phyloP scores from a whole-genome alignment of 2,797 vertebrate species.

The Rhinatrema bivittatum region DNA sequence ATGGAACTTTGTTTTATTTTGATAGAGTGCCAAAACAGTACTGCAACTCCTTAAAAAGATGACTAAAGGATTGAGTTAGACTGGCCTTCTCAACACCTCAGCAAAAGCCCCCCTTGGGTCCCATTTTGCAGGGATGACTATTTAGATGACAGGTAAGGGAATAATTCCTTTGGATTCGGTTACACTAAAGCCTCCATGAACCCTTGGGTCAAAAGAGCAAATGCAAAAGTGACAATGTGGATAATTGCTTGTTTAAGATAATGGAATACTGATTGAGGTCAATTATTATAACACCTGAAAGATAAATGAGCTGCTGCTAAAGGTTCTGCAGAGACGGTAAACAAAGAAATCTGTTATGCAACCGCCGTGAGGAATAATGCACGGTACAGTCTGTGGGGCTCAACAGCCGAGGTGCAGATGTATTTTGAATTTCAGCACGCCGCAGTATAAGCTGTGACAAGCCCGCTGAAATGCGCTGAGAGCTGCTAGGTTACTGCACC shows the following conservation, averaged over 20 bases:
- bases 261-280: constrained; percentile 88
- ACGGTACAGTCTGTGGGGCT: constrained; percentile 1
- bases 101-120: constrained; percentile 76
- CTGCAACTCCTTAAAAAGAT: constrained; percentile 65
- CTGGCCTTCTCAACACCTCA: constrained; percentile 69
- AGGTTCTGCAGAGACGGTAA: constrained; percentile 52
- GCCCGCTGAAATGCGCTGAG: too few species aligned
- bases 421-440: too few species aligned
- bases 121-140: constrained; percentile 78
- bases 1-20: constrained; percentile 70
- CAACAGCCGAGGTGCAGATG: too few species aligned
- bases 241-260: constrained; percentile 91
- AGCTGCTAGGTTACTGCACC: too few species aligned
- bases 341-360: constrained; percentile 37
- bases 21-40: constrained; percentile 62
- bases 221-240: constrained; percentile 92
- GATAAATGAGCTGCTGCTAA: constrained; percentile 62
- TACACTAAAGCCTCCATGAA: constrained; percentile 77
- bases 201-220: constrained; percentile 79
- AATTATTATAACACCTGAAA: constrained; percentile 78
- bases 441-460: too few species aligned
- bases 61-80: constrained; percentile 75
- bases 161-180: constrained; percentile 75
- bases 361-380: constrained; percentile 29
- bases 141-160: constrained; percentile 79